Evolutionary conservation across 2,888 invertebrate genomes (phyloP), one percentile per base, ranked within the genome.

Genomic region (Phyto melanocephala): DNA sequence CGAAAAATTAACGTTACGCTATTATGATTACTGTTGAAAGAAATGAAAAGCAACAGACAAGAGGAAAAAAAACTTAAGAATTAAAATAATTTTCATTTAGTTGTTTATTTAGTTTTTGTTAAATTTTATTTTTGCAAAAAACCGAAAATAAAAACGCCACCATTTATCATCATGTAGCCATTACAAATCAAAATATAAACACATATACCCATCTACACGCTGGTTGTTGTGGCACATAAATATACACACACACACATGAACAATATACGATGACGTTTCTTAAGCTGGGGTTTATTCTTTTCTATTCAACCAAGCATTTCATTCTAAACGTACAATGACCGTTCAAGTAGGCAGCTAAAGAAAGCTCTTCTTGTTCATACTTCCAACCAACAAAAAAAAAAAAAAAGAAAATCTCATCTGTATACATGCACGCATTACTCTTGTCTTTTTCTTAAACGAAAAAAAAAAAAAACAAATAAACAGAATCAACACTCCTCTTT

Each of bases 251-350:
- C 5, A 67, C 58, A 33, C 37, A 42, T 22, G 13, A 33, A 54
- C 54, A 62, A 62, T 45, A 20, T 68, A 45, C 11, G 45, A 60
- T 70, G 45, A 70, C 68, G 68, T 62, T 65, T 76, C 24, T 40
- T 35, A 13, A 67, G 37, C 4, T 37, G n/a, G 7, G 11, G 3
- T 8, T 71, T 20, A 65, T 20, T 42, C 42, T 52, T 15, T 58
- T 37, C 37, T 13, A 72, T 45, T 72, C 82, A 79, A 24, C 82
- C 79, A 79, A 82, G 71, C 82, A 76, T 79, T 82, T 82, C 75
- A 72, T 79, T 82, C 75, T 82, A 50, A 72, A 84, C 89, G 89
- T 88, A 85, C 88, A 87, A 88, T 88, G 89, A 88, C 89, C 88
- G 88, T 88, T 87, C 89, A 81, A 80, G 80, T 74, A 85, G 82